phyloP scores from a whole-genome alignment of 35 echinoderm and acorn worm genomes.

The Apostichopus californicus region DNA sequence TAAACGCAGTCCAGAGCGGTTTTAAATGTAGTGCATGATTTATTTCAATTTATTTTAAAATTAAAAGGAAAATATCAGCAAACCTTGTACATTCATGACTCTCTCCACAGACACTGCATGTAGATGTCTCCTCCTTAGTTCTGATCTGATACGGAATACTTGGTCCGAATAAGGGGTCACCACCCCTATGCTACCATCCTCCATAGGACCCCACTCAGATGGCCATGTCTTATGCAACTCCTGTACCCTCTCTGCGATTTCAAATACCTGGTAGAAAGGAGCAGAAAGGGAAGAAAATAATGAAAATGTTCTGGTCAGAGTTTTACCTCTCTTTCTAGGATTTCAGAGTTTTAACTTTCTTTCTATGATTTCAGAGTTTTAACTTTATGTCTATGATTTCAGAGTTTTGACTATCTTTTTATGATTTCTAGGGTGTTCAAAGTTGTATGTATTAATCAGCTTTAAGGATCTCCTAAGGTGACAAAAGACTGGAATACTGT shows the following conservation, averaged over 20 bases:
- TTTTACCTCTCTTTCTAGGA: constrained; percentile 59
- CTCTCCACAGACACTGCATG: constrained; percentile 83
- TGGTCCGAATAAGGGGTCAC: constrained; percentile 95
- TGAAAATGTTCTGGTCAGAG: neutral
- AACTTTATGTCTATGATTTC: too few relatives aligned
- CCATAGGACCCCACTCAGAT: constrained; percentile 80
- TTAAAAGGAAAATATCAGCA: neutral
- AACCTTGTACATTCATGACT: constrained; percentile 98
- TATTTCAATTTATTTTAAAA: too few relatives aligned
- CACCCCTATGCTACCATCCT: constrained; percentile 92
- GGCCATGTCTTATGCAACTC: constrained; percentile 95
- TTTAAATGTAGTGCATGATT: too few relatives aligned
- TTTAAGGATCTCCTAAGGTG: too few relatives aligned
- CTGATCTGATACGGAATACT: constrained; percentile 93
- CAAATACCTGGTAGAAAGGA: constrained; percentile 77
- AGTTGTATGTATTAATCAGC: too few relatives aligned
- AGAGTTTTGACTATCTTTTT: too few relatives aligned
- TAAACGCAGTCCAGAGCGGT: too few relatives aligned
- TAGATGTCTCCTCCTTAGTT: constrained; percentile 85
- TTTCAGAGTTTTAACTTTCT: too few relatives aligned
- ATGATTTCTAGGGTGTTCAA: too few relatives aligned
- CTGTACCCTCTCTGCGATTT: constrained; percentile 76
- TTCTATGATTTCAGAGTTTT: too few relatives aligned
- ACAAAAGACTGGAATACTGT: too few relatives aligned
- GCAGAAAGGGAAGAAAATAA: neutral